phyloP scores from a whole-genome alignment of 2,888 invertebrate genomes.

The Heliconius charithonia region DNA sequence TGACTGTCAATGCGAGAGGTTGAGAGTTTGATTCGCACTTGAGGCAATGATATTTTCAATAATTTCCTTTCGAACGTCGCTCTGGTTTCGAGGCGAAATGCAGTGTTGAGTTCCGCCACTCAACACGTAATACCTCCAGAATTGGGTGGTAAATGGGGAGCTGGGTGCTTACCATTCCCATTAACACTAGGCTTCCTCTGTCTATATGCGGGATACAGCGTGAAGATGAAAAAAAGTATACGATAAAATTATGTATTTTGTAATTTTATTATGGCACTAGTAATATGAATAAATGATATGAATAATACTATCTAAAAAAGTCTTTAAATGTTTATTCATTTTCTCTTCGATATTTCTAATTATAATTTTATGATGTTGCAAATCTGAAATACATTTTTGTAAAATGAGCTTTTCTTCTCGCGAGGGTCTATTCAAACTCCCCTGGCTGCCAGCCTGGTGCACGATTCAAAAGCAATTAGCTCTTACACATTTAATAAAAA shows the following conservation, averaged over 20 bases:
- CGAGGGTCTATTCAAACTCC: constrained; percentile 43
- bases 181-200: too few relatives aligned
- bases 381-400: constrained; percentile 38
- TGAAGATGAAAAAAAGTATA: too few relatives aligned
- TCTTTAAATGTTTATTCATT: constrained; percentile 3
- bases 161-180: too few relatives aligned
- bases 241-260: neutral
- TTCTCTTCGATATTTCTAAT: constrained; percentile 30
- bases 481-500: constrained; percentile 39
- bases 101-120: too few relatives aligned
- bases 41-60: too few relatives aligned
- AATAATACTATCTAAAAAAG: neutral
- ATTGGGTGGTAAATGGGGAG: too few relatives aligned
- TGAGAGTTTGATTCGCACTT: too few relatives aligned
- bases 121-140: too few relatives aligned
- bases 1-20: too few relatives aligned
- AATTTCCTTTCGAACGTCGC: too few relatives aligned
- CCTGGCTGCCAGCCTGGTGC: constrained; percentile 41
- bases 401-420: constrained; percentile 41
- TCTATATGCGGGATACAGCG: too few relatives aligned
- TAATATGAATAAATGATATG: neutral
- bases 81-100: too few relatives aligned
- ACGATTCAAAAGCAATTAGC: constrained; percentile 47
- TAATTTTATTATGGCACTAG: neutral
- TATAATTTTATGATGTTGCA: constrained; percentile 32